Evolutionary conservation across 2,888 invertebrate species (phyloP).

Genomic region (Pediacus dermestoides): DNA sequence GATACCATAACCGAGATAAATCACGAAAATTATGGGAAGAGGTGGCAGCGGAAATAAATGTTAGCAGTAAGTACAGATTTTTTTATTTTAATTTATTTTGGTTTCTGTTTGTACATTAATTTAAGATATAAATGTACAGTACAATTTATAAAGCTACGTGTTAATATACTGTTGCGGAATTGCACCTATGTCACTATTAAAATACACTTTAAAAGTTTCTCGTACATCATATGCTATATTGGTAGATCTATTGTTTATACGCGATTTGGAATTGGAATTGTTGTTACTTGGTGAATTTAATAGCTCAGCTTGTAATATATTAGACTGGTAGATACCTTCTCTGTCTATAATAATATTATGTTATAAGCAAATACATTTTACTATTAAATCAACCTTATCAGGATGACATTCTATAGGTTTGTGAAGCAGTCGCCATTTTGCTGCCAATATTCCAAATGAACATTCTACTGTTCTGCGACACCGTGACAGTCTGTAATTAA

Average conservation of each 20-base stretch:
- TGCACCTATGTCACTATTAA: conserved; percentile 15
- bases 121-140: conserved; percentile 9
- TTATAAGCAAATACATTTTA: conserved; percentile 16
- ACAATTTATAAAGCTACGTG: conserved; percentile 10
- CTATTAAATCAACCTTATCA: conserved; percentile 18
- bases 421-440: conserved; percentile 19
- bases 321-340: conserved; percentile 13
- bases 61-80: no score
- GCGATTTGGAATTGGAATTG: conserved; percentile 6
- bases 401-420: conserved; percentile 17
- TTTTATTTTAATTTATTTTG: no score
- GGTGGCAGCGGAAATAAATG: no score
- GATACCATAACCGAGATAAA: no score
- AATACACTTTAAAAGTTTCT: conserved; percentile 13
- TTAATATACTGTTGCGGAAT: conserved; percentile 14
- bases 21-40: no score
- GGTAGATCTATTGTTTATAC: conserved; percentile 13
- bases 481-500: conserved; percentile 13
- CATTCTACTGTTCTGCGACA: conserved; percentile 12
- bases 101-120: no score
- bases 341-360: conserved; percentile 18
- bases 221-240: conserved; percentile 12
- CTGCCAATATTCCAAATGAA: conserved; percentile 18
- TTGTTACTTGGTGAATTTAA: conserved; percentile 10
- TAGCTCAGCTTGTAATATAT: conserved; percentile 11